phyloP scores from a whole-genome alignment of 92 coral and sea anemone species.

The Paramuricea clavata region DNA sequence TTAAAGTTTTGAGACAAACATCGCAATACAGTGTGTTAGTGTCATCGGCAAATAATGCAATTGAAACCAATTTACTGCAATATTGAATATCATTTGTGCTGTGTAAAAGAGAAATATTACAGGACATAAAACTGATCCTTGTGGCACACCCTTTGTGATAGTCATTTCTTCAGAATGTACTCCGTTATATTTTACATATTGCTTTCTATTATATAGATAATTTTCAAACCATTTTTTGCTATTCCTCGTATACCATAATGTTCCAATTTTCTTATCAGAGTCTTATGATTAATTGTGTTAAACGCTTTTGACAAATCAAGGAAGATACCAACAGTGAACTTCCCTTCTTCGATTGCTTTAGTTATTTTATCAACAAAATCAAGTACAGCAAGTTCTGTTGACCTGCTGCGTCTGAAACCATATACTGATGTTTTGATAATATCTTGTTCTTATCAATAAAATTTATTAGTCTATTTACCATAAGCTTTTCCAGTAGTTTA shows the following conservation, averaged over 20 bases:
- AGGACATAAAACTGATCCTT: neutral
- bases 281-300: neutral
- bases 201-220: neutral
- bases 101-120: neutral
- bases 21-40: neutral
- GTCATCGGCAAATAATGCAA: neutral
- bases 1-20: neutral
- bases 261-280: neutral
- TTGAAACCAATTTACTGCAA: neutral
- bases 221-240: neutral
- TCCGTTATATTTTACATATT: neutral
- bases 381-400: neutral
- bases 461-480: neutral
- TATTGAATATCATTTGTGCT: neutral
- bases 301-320: neutral
- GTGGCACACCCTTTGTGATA: neutral
- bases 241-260: neutral
- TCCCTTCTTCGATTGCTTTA: neutral
- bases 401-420: neutral
- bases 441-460: neutral
- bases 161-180: neutral
- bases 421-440: too few species aligned
- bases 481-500: neutral
- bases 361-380: neutral
- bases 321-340: neutral